These are phyloP conservation scores for Acrocephalus arundinaceus DNA, from an alignment of 2,113 vertebrate species.

Conservation along the genomic window DNA sequence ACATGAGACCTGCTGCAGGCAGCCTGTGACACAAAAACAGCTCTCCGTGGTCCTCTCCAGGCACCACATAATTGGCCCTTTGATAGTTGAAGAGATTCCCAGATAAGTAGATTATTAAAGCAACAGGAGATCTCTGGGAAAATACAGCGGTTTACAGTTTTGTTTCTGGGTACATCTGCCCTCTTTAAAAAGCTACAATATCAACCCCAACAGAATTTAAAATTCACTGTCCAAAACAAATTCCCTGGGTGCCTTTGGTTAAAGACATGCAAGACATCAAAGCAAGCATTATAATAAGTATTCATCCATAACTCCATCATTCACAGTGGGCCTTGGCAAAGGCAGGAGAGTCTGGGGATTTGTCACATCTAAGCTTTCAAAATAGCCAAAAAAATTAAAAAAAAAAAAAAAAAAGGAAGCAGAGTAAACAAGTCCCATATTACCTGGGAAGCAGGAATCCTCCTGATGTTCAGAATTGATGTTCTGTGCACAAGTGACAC, in stretches of 20 bases:
- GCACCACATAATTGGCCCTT: background rate
- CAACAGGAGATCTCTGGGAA: conserved; percentile 1
- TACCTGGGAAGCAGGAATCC: background rate
- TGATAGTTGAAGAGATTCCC: conserved; percentile 7
- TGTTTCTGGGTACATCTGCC: background rate
- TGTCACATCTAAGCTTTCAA: background rate
- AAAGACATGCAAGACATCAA: conserved; percentile 20
- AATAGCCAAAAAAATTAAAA: background rate
- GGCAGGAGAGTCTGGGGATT: background rate
- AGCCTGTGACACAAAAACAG: background rate
- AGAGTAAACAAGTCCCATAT: background rate
- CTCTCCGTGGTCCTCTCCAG: background rate
- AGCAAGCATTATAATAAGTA: background rate
- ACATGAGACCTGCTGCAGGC: background rate
- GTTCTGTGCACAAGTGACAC: background rate
- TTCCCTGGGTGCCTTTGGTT: background rate
- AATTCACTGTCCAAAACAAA: background rate
- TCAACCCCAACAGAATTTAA: background rate
- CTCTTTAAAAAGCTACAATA: background rate
- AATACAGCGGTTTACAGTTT: background rate
- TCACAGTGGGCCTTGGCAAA: conserved; percentile 22
- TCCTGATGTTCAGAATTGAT: background rate
- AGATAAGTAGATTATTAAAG: conserved; percentile 21
- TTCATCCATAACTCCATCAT: background rate
- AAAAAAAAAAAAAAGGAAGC: background rate